These are phyloP conservation scores for Monochamus saltuarius DNA, from an alignment of 1,140 invertebrate species.

Conservation along the genomic window DNA sequence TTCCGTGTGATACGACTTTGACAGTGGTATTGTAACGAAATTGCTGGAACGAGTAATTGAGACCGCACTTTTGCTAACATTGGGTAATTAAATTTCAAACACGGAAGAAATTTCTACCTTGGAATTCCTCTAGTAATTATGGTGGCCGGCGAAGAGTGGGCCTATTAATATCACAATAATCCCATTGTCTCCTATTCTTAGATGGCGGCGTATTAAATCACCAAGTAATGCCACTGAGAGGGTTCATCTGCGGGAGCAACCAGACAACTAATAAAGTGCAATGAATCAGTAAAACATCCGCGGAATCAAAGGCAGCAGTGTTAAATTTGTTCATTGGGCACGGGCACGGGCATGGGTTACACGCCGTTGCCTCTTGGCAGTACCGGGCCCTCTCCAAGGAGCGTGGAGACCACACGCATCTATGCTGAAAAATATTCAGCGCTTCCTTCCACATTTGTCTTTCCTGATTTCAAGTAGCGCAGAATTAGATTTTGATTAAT, in stretches of 20 bases:
- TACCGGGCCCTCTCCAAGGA: constrained; percentile 25
- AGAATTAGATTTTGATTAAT: constrained; percentile 27
- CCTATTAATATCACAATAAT: too few relatives aligned
- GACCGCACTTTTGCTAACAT: too few relatives aligned
- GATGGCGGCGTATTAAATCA: too few relatives aligned
- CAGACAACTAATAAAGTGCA: constrained; percentile 31
- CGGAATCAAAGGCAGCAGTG: constrained; percentile 40
- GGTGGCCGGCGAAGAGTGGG: too few relatives aligned
- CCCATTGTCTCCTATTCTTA: too few relatives aligned
- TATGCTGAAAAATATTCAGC: constrained; percentile 25
- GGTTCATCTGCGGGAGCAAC: constrained; percentile 24
- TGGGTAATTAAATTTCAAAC: too few relatives aligned
- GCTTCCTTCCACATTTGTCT: constrained; percentile 26
- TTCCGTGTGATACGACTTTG: too few relatives aligned
- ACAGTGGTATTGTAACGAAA: too few relatives aligned
- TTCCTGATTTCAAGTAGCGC: constrained; percentile 16
- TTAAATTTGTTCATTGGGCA: constrained; percentile 43
- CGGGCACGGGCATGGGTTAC: constrained; percentile 35
- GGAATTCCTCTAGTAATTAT: too few relatives aligned
- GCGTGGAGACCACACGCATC: constrained; percentile 41
- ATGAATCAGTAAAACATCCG: constrained; percentile 41
- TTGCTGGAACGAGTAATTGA: too few relatives aligned
- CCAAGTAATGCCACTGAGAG: not conserved
- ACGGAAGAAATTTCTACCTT: too few relatives aligned
- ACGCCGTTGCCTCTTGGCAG: constrained; percentile 18